phyloP scores from a whole-genome alignment of 2,113 vertebrate species.

The Hydropotes inermis region DNA sequence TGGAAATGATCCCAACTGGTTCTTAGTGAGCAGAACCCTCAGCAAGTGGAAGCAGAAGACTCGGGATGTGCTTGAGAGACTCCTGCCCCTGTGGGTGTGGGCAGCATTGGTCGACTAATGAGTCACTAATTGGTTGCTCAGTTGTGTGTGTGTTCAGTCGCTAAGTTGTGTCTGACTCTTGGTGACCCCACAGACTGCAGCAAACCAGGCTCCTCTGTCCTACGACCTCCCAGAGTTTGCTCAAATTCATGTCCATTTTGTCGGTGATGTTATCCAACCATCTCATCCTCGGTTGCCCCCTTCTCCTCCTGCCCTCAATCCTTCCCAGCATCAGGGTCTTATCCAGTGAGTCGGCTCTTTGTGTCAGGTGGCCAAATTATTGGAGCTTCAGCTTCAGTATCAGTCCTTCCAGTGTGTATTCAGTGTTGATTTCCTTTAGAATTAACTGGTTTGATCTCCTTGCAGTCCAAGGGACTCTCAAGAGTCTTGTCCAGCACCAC shows the following conservation, averaged over 20 bases:
- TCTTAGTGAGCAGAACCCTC: neutral
- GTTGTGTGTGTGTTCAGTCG: neutral
- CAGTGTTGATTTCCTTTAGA: neutral
- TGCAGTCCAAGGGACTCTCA: neutral
- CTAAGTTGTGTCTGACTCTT: neutral
- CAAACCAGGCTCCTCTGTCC: neutral
- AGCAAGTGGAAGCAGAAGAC: neutral
- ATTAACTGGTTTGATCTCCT: neutral
- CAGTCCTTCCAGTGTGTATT: neutral
- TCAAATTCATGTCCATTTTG: neutral
- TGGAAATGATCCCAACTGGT: neutral
- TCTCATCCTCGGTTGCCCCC: neutral
- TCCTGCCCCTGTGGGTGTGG: rapidly evolving
- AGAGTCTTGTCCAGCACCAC: neutral
- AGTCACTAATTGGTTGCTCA: neutral
- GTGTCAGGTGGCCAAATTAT: neutral
- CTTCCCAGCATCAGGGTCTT: neutral
- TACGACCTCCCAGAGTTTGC: neutral
- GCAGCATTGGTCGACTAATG: rapidly evolving
- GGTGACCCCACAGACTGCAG: neutral
- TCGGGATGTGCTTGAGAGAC: neutral
- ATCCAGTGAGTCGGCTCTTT: neutral
- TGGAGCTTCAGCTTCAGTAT: neutral
- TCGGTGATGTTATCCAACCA: neutral
- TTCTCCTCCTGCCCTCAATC: neutral